These are phyloP conservation scores for Cettia cetti DNA, from an alignment of 2,113 vertebrate genomes.

Conservation along the genomic window DNA sequence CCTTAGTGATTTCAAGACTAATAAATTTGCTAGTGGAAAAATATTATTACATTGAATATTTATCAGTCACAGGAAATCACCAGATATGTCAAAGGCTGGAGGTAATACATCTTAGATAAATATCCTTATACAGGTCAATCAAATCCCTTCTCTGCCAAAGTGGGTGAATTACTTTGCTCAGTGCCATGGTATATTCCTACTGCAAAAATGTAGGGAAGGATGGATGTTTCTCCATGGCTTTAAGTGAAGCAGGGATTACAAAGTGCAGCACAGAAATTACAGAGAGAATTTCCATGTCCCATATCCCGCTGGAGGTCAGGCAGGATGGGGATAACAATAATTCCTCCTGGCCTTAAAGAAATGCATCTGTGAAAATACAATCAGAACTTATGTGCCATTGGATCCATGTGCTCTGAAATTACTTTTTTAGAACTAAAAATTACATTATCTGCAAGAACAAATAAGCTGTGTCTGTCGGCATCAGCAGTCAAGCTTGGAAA, in stretches of 20 bases:
- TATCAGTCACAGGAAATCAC: neutral
- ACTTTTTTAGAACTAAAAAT: neutral
- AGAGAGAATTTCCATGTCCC: neutral
- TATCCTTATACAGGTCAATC: neutral
- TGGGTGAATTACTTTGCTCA: neutral
- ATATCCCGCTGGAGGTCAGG: neutral
- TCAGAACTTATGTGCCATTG: neutral
- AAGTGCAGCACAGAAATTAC: neutral
- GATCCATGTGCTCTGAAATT: neutral
- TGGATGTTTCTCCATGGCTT: neutral
- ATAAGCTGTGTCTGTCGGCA: fast-evolving
- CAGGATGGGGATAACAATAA: neutral
- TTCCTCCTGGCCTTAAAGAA: neutral
- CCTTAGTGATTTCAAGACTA: neutral
- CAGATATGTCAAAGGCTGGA: neutral
- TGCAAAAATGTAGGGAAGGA: neutral
- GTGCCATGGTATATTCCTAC: neutral
- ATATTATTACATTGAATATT: neutral
- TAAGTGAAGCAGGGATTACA: neutral
- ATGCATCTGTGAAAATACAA: neutral
- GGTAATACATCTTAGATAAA: neutral
- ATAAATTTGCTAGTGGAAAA: neutral
- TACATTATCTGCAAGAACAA: slow-evolving; percentile 6
- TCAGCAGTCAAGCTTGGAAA: neutral
- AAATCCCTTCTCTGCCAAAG: neutral